Base-by-base conservation (phyloP, 1,140 invertebrate species). In the Trachymyrmex septentrionalis region DNA sequence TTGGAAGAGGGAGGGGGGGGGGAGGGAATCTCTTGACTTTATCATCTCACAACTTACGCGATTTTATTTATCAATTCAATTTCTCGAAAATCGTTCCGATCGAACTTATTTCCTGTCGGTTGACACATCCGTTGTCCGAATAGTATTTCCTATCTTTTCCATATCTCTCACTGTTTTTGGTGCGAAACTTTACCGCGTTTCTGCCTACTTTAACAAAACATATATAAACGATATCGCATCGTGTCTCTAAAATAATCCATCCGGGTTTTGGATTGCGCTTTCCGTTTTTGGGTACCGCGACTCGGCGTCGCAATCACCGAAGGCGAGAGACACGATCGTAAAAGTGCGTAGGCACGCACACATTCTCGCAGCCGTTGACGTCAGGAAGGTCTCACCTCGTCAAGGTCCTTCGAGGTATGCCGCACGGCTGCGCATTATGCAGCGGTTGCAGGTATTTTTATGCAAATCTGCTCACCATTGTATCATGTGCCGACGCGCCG, bases 401-500 rank as follows among this genome's bases (percentile, higher is more conserved):
- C 93, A 93, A 93, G 92, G 92, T 90, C 91, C 81, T 67, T 82
- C 53, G 34, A 78, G 59, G 57, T 55, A 61, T 53, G 71, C 57
- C 55, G 72, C 75, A 48, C 71, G 34, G 6, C 44, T 57, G 85
- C 55, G 87, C 85, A 87, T 92, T 92, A 90, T 88, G 86, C 90
- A 61, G 85, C 59, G 86, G 64, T 88, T 86, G 85, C 87, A 80
- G 84, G 86, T 77, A 92, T 93, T 94, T 93, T 92, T 92, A 93
- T 94, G 92, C 91, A 91, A 94, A 94, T 93, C 85, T 86, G 85
- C 85, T 86, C 72, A 78, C 86, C 92, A 93, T 92, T 92, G 91
- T 91, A 77, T 50, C 90, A 85, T 73, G 86, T 75, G 75, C 38
- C 59, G 75, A 87, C 85, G 88, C 63, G 76, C 4, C 63, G 64